Percentiles rank a stretch among this genome's conserved stretches.
Conservation (phyloP, 2,888 invertebrate species). For the Standfussiana lucernea region DNA sequence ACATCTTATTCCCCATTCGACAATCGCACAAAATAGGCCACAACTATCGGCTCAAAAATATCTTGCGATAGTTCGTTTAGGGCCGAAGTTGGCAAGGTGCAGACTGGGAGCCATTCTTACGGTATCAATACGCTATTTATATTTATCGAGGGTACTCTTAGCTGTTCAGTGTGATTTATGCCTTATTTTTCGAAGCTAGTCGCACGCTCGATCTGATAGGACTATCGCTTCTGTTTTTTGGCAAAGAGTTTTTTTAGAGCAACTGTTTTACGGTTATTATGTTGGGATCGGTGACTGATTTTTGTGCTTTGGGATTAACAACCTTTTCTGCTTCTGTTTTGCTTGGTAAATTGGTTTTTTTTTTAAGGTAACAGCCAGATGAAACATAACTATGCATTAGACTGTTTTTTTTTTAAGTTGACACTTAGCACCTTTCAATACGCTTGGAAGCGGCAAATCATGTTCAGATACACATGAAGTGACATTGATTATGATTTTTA, state of each 20-base stretch:
- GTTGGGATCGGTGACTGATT: background rate
- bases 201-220: constrained; percentile 51
- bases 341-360: background rate
- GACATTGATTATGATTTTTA: no score
- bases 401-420: no score
- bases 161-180: constrained; percentile 65
- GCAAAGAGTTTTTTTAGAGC: constrained; percentile 15
- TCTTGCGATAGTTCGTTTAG: constrained; percentile 62
- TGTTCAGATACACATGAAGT: no score
- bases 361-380: background rate
- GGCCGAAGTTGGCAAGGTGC: constrained; percentile 51
- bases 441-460: no score
- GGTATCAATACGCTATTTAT: constrained; percentile 68
- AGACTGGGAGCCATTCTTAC: constrained; percentile 57
- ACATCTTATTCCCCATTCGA: constrained; percentile 52
- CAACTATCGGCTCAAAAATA: constrained; percentile 63
- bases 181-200: constrained; percentile 41
- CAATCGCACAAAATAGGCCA: constrained; percentile 56
- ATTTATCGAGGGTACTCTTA: constrained; percentile 67
- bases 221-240: constrained; percentile 45
- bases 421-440: no score
- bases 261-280: constrained; percentile 1
- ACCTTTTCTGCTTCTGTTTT: background rate
- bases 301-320: constrained; percentile 1
- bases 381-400: no score